phyloP scores from a whole-genome alignment of 2,888 invertebrate species.

The Diabrotica balteata region DNA sequence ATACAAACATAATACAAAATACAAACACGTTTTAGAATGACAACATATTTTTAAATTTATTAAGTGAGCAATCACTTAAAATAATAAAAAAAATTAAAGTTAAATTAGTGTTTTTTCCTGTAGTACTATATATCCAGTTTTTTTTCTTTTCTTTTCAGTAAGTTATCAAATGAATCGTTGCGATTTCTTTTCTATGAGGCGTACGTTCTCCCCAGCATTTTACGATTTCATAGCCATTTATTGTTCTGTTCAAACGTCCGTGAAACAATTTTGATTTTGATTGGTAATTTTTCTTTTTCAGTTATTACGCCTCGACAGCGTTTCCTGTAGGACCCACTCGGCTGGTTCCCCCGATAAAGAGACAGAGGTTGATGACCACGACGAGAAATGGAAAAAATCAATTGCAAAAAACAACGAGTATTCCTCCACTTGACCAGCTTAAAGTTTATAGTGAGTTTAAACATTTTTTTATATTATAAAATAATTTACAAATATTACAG shows the following conservation, averaged over 20 bases:
- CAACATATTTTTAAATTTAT: too few relatives aligned
- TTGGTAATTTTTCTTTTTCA: constrained; percentile 50
- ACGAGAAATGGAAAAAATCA: constrained; percentile 59
- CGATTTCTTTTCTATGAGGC: not conserved
- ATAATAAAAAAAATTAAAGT: not conserved
- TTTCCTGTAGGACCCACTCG: constrained; percentile 64
- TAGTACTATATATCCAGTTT: not conserved
- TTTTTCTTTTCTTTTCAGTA: not conserved
- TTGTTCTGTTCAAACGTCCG: constrained; percentile 13
- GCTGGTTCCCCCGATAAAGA: constrained; percentile 68
- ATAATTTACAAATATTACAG: not conserved
- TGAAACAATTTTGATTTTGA: constrained; percentile 21
- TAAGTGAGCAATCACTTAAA: not conserved
- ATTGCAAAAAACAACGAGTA: constrained; percentile 57
- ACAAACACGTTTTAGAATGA: too few relatives aligned
- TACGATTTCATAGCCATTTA: constrained; percentile 14
- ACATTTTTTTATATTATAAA: not conserved
- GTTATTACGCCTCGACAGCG: constrained; percentile 70
- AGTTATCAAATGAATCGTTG: not conserved
- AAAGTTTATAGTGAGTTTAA: constrained; percentile 71
- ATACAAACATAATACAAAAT: too few relatives aligned
- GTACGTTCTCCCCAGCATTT: constrained; percentile 2
- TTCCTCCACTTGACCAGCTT: constrained; percentile 65
- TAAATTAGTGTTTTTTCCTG: too few relatives aligned
- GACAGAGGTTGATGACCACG: constrained; percentile 67